A percentile compares a stretch with the other conserved stretches of the same genome.
Conservation (phyloP, 2,797 vertebrate genomes). For the Coendou prehensilis region DNA sequence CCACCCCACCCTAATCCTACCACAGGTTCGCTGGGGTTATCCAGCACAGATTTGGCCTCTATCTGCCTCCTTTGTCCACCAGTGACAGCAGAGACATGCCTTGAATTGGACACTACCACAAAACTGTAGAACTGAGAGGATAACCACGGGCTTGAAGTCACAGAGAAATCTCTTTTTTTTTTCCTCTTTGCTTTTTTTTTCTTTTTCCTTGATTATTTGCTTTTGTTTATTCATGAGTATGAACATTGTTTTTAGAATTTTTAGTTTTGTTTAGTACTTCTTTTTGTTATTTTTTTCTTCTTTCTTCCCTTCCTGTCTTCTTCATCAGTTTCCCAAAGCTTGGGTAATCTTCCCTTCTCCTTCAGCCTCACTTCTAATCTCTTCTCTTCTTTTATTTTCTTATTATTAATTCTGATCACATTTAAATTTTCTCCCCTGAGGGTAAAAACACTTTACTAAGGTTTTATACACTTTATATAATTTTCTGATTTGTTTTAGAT, state of each 20-base stretch:
- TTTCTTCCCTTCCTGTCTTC: background rate
- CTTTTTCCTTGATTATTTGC: background rate
- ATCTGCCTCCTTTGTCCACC: background rate
- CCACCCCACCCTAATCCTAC: background rate
- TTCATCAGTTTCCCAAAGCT: background rate
- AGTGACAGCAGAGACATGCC: background rate
- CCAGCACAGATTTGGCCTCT: background rate
- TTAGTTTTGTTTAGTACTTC: background rate
- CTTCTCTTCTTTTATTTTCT: background rate
- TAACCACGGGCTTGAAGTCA: background rate
- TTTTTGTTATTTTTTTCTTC: too few relatives aligned
- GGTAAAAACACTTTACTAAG: background rate
- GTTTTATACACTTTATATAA: background rate
- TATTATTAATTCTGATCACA: background rate
- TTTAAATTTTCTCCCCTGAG: background rate
- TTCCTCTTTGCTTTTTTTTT: background rate
- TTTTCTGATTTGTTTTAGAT: background rate
- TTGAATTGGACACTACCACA: background rate
- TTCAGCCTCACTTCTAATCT: background rate
- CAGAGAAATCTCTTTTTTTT: background rate
- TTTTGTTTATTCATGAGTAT: background rate
- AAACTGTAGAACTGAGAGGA: background rate
- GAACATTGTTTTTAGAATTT: background rate
- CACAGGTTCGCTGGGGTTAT: background rate
- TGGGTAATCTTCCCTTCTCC: background rate